Percentiles rank a stretch among this genome's conserved stretches.
These are phyloP conservation scores for Phaetusa simplex DNA, from an alignment of 2,113 vertebrate species.

Conservation along the genomic window DNA sequence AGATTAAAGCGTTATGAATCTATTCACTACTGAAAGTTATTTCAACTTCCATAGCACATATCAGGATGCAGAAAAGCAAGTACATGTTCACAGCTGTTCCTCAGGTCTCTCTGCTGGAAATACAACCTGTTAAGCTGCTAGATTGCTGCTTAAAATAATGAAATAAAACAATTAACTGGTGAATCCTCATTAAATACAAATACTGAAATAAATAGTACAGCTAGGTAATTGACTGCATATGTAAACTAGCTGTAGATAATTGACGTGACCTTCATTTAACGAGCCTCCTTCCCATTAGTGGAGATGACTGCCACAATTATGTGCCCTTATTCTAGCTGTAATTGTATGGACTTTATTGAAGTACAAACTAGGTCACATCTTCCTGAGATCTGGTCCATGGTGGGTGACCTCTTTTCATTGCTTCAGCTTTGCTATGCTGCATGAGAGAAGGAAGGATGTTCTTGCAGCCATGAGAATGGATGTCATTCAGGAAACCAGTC, in stretches of 20 bases:
- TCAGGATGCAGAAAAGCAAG: background rate
- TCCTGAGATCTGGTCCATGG: background rate
- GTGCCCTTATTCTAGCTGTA: background rate
- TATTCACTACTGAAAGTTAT: slow-evolving; percentile 2
- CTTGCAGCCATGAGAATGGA: background rate
- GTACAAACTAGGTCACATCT: background rate
- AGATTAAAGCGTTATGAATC: slow-evolving; percentile 4
- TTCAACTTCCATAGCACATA: background rate
- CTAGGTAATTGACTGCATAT: slow-evolving; percentile 52
- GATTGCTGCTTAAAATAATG: background rate
- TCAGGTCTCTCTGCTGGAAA: background rate
- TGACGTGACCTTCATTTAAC: slow-evolving; percentile 38
- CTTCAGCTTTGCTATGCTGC: background rate
- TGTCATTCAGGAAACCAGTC: background rate
- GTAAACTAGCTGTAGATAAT: slow-evolving; percentile 50
- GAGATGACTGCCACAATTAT: background rate
- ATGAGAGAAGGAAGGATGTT: background rate
- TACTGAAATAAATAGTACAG: slow-evolving; percentile 43
- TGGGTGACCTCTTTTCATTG: background rate
- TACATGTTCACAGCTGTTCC: background rate
- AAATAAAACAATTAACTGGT: slow-evolving; percentile 14
- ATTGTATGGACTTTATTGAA: background rate
- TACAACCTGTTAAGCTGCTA: background rate
- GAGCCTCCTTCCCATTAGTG: slow-evolving; percentile 1
- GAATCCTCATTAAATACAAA: slow-evolving; percentile 41